phyloP scores from a whole-genome alignment of 2,113 vertebrate genomes.

The Zosterops lateralis region DNA sequence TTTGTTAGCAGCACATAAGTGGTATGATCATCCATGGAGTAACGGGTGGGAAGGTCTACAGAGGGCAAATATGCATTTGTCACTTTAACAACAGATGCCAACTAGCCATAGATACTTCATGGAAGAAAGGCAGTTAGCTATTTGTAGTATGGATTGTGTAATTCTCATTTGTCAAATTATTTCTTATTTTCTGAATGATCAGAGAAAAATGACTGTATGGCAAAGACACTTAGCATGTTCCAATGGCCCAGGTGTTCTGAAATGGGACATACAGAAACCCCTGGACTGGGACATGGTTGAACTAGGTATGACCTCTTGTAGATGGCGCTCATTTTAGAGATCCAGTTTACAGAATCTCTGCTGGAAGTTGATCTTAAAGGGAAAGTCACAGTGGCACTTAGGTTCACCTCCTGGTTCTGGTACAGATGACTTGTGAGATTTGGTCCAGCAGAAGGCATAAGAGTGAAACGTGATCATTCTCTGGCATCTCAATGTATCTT shows the following conservation, averaged over 20 bases:
- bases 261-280: not conserved
- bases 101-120: not conserved
- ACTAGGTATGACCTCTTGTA: not conserved
- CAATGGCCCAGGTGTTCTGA: not conserved
- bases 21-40: not conserved
- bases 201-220: not conserved
- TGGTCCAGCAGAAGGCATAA: not conserved
- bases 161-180: not conserved
- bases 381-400: not conserved
- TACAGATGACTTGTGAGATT: not conserved
- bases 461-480: not conserved
- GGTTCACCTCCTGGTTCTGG: not conserved
- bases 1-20: not conserved
- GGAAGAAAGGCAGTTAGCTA: not conserved
- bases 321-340: not conserved
- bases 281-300: not conserved
- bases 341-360: not conserved
- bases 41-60: not conserved
- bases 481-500: not conserved
- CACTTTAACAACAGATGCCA: not conserved
- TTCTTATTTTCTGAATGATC: not conserved
- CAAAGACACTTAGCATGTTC: fast-evolving
- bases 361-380: not conserved
- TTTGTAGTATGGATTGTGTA: not conserved
- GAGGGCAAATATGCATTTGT: not conserved